Evolutionary conservation across 2,888 invertebrate genomes (phyloP).

Genomic region (Drosophila pseudotalamancana): DNA sequence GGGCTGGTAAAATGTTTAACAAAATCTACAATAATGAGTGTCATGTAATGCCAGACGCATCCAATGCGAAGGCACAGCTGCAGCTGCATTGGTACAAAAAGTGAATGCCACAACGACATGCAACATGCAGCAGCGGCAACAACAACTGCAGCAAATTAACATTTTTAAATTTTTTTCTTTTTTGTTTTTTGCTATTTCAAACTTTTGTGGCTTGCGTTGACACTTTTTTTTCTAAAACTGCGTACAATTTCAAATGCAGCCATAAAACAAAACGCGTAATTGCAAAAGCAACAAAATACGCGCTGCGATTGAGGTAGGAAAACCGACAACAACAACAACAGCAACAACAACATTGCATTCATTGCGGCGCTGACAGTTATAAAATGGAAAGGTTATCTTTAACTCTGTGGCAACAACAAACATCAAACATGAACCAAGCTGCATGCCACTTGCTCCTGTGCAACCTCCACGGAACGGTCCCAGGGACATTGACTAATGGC

Average conservation of each 20-base stretch:
- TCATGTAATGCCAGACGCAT: slow-evolving; percentile 67
- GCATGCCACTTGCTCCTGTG: slow-evolving; percentile 21
- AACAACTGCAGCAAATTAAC: slow-evolving; percentile 58
- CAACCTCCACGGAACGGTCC: slow-evolving; percentile 27
- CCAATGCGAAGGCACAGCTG: slow-evolving; percentile 26
- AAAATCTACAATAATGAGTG: slow-evolving; percentile 66
- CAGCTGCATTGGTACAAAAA: slow-evolving; percentile 48
- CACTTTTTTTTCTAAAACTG: slow-evolving; percentile 71
- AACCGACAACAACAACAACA: slow-evolving; percentile 19
- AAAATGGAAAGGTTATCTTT: slow-evolving; percentile 68
- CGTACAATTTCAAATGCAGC: slow-evolving; percentile 61
- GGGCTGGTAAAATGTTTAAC: slow-evolving; percentile 31
- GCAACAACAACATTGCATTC: slow-evolving; percentile 51
- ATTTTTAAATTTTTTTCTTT: slow-evolving; percentile 41
- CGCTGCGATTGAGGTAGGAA: slow-evolving; percentile 6
- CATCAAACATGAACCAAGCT: neutral
- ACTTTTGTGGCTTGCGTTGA: slow-evolving; percentile 58
- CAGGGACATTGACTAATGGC: slow-evolving; percentile 68
- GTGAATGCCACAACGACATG: slow-evolving; percentile 40
- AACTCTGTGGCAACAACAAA: slow-evolving; percentile 22
- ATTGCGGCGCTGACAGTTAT: slow-evolving; percentile 56
- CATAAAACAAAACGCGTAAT: slow-evolving; percentile 58
- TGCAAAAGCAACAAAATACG: slow-evolving; percentile 35
- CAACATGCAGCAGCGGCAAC: slow-evolving; percentile 33
- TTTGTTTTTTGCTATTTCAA: slow-evolving; percentile 8